Percentiles rank a stretch among this genome's conserved stretches.
These are phyloP conservation scores for Stenurella melanura DNA, from an alignment of 2,888 invertebrate genomes.

Conservation along the genomic window DNA sequence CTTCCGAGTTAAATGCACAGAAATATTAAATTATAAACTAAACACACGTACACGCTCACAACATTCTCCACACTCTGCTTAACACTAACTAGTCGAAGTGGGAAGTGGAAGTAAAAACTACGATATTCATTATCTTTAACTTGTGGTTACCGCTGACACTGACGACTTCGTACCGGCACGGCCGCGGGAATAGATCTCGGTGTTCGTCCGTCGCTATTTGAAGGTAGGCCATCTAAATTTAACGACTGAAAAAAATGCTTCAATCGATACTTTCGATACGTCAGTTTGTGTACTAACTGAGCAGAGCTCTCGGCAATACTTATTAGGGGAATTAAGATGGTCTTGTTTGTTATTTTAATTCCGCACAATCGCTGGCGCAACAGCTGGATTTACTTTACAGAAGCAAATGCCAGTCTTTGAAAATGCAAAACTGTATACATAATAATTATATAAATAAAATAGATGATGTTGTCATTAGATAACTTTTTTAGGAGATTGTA, in stretches of 20 bases:
- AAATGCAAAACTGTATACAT: too few relatives aligned
- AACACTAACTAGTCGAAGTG: slow-evolving; percentile 33
- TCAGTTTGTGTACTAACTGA: neutral
- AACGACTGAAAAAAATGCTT: neutral
- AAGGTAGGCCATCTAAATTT: slow-evolving; percentile 2
- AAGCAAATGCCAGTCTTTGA: too few relatives aligned
- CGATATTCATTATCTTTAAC: slow-evolving; percentile 35
- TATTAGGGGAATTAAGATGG: too few relatives aligned
- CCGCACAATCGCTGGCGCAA: neutral
- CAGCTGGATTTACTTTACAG: too few relatives aligned
- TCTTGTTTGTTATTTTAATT: neutral
- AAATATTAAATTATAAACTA: slow-evolving; percentile 21
- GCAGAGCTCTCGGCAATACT: too few relatives aligned
- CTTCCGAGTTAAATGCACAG: slow-evolving; percentile 25
- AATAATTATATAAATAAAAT: too few relatives aligned
- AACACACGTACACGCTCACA: slow-evolving; percentile 22
- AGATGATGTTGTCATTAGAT: too few relatives aligned
- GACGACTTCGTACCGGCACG: slow-evolving; percentile 18
- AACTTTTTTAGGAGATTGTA: too few relatives aligned
- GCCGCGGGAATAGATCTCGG: neutral
- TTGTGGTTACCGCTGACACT: slow-evolving; percentile 22
- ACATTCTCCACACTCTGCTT: slow-evolving; percentile 35
- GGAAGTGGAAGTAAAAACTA: slow-evolving; percentile 27
- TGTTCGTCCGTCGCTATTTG: slow-evolving; percentile 3
- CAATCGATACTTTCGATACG: neutral